A percentile compares a stretch with the other conserved stretches of the same genome.
phyloP scores from a whole-genome alignment of 2,113 vertebrate species.

The Daboia siamensis region DNA sequence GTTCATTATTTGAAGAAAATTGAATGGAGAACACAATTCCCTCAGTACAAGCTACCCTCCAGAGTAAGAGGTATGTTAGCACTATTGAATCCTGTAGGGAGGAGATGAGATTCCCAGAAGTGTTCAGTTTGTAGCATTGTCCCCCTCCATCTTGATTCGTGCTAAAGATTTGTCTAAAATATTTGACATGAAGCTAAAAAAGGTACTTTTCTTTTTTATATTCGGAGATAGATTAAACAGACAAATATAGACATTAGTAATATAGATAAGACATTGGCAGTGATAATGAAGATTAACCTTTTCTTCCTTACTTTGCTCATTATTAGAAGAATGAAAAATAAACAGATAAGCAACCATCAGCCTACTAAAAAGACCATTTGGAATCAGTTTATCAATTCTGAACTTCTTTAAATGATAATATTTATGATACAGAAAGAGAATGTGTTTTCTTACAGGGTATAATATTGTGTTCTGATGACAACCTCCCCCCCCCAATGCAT shows the following conservation, averaged over 20 bases:
- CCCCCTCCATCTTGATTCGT: slow-evolving; percentile 30
- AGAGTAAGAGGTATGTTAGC: slow-evolving; percentile 48
- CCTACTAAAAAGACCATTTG: neutral
- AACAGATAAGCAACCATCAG: neutral
- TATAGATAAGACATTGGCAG: neutral
- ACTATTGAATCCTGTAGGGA: slow-evolving; percentile 34
- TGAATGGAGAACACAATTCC: slow-evolving; percentile 64
- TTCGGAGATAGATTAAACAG: neutral
- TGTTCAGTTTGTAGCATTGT: slow-evolving; percentile 7
- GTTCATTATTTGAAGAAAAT: slow-evolving; percentile 72
- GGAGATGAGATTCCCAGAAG: slow-evolving; percentile 43
- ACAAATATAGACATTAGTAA: neutral
- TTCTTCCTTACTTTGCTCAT: neutral
- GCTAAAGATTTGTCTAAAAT: neutral
- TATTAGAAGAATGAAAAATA: neutral
- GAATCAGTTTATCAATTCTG: slow-evolving; percentile 17
- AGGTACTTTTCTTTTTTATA: neutral
- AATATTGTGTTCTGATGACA: neutral
- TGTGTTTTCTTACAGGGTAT: neutral
- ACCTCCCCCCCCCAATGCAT: neutral
- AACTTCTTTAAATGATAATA: neutral
- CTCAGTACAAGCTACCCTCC: slow-evolving; percentile 51
- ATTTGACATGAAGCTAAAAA: neutral
- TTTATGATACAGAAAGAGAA: neutral
- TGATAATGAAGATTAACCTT: neutral